A percentile compares a stretch with the other conserved stretches of the same genome.
Conservation (phyloP, 2,888 invertebrate genomes). For the Prosapia bicincta region DNA sequence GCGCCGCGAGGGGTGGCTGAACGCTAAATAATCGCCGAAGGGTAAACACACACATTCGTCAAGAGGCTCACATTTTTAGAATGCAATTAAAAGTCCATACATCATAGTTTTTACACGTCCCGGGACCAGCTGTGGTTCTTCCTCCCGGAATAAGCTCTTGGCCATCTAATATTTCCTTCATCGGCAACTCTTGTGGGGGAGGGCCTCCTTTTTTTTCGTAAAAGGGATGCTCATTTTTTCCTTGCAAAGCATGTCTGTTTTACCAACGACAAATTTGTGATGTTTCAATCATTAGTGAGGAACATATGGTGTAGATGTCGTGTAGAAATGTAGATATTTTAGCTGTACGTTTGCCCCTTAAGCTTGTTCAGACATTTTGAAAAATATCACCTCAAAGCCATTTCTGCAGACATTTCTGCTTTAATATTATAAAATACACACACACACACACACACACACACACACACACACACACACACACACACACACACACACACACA, state of each 20-base stretch:
- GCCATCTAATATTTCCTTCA: constrained; percentile 26
- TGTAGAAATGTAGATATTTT: too few species aligned
- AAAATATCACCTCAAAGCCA: too few species aligned
- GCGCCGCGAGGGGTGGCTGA: constrained; percentile 8
- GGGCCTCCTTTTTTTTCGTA: not conserved
- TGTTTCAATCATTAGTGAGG: not conserved
- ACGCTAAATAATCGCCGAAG: constrained; percentile 21
- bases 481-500: too few species aligned
- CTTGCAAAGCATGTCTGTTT: not conserved
- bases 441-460: too few species aligned
- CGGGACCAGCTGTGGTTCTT: constrained; percentile 13
- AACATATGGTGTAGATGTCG: not conserved
- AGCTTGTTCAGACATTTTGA: too few species aligned
- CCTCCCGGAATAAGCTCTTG: constrained; percentile 16
- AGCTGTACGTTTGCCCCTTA: too few species aligned
- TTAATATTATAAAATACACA: too few species aligned
- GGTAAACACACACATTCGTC: constrained; percentile 28
- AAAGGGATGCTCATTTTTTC: not conserved
- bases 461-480: too few species aligned
- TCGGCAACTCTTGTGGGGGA: not conserved
- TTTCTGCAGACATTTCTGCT: too few species aligned
- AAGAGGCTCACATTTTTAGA: constrained; percentile 28
- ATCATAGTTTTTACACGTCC: constrained; percentile 30
- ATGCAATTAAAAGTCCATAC: constrained; percentile 34
- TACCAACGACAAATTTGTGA: not conserved